These are phyloP conservation scores for Cantharis nigra DNA, from an alignment of 2,888 invertebrate genomes.

Conservation along the genomic window DNA sequence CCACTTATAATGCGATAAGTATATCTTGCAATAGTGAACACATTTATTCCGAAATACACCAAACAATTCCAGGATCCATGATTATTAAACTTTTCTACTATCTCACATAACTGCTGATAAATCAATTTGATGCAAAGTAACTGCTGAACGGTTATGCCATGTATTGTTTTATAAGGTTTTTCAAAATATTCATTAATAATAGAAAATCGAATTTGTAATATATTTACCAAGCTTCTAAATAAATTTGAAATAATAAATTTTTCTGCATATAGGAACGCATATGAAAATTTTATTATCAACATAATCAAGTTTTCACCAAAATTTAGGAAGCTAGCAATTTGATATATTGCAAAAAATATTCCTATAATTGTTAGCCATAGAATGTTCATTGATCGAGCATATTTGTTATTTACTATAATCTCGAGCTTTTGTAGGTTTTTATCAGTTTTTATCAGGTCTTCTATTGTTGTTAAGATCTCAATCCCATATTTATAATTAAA, in stretches of 20 bases:
- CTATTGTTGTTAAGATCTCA: neutral
- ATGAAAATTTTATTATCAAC: neutral
- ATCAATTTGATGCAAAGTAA: neutral
- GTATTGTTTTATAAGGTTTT: neutral
- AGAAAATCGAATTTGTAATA: neutral
- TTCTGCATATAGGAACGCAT: fast-evolving
- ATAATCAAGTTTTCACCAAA: neutral
- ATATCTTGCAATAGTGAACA: neutral
- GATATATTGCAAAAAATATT: neutral
- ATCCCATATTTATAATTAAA: neutral
- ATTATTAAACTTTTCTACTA: neutral
- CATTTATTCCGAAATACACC: neutral
- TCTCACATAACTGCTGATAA: neutral
- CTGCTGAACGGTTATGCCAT: neutral
- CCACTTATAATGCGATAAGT: no score
- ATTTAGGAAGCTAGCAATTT: neutral
- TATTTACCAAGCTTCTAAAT: neutral
- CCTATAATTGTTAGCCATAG: neutral
- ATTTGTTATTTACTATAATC: neutral
- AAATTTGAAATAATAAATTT: neutral
- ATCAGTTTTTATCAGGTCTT: neutral
- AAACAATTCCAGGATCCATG: neutral
- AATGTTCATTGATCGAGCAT: neutral
- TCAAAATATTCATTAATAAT: neutral
- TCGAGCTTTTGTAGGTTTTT: neutral